Evolutionary conservation across 2,888 invertebrate species (phyloP).

Genomic region (Escarpia spicata): DNA sequence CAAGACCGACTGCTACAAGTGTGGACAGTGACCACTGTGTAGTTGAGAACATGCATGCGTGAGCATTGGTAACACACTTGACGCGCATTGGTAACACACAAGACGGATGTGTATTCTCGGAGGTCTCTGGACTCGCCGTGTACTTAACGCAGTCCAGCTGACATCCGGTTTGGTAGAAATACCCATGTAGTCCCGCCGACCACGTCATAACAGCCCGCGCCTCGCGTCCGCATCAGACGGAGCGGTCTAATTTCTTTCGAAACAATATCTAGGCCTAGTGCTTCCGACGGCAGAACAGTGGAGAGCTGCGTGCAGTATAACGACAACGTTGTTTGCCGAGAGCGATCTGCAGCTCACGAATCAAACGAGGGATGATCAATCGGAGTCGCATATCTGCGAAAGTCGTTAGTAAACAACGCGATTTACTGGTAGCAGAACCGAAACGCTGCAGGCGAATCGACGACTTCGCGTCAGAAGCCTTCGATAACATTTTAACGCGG

Average conservation of each 20-base stretch:
- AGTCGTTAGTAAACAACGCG: neutral
- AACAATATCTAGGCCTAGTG: too few species aligned
- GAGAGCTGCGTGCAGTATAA: too few species aligned
- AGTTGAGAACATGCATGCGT: neutral
- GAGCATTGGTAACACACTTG: neutral
- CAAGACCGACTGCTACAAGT: neutral
- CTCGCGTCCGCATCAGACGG: neutral
- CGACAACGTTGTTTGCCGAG: neutral
- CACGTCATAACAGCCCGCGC: neutral
- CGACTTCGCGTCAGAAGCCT: neutral
- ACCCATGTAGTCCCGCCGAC: neutral
- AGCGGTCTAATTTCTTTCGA: neutral
- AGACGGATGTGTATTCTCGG: too few species aligned
- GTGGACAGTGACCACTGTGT: neutral
- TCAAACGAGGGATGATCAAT: neutral
- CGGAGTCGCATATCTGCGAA: neutral
- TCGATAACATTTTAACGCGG: neutral
- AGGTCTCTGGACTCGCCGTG: neutral
- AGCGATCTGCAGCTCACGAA: neutral
- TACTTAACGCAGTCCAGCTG: neutral
- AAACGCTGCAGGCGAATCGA: neutral
- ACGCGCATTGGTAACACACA: neutral
- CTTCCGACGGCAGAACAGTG: too few species aligned
- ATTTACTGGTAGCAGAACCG: neutral
- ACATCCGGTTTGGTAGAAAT: neutral